Evolutionary conservation across 2,888 invertebrate genomes (phyloP).

Genomic region (Lydus trimaculatus): DNA sequence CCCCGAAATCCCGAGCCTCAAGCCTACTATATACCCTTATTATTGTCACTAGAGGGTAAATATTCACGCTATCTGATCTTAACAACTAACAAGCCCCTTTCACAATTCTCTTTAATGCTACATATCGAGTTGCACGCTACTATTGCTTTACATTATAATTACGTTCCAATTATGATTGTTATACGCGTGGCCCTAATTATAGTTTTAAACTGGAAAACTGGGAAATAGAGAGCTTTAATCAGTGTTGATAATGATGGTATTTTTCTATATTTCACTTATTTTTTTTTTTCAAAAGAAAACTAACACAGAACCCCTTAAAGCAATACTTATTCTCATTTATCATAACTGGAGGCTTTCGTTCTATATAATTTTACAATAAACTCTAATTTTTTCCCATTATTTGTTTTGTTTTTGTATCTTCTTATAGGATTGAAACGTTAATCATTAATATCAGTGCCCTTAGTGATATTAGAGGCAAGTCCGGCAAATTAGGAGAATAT

Average conservation of each 20-base stretch:
- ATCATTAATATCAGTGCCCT: background rate
- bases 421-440: background rate
- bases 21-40: background rate
- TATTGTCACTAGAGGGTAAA: background rate
- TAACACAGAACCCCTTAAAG: background rate
- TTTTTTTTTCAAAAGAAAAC: background rate
- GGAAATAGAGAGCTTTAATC: background rate
- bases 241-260: background rate
- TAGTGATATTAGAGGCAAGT: slow-evolving; percentile 51
- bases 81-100: background rate
- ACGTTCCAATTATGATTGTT: background rate
- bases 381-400: background rate
- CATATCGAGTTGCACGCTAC: background rate
- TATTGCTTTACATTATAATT: background rate
- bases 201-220: slow-evolving; percentile 7
- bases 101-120: background rate
- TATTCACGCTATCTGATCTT: background rate
- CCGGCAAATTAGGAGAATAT: slow-evolving; percentile 57
- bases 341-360: background rate
- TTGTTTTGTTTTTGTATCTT: background rate
- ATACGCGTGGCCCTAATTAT: slow-evolving; percentile 9
- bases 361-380: background rate
- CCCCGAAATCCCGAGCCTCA: background rate
- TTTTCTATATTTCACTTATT: background rate
- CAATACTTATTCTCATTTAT: background rate